phyloP scores from a whole-genome alignment of 2,797 vertebrate genomes.

The Pteropus rufus region DNA sequence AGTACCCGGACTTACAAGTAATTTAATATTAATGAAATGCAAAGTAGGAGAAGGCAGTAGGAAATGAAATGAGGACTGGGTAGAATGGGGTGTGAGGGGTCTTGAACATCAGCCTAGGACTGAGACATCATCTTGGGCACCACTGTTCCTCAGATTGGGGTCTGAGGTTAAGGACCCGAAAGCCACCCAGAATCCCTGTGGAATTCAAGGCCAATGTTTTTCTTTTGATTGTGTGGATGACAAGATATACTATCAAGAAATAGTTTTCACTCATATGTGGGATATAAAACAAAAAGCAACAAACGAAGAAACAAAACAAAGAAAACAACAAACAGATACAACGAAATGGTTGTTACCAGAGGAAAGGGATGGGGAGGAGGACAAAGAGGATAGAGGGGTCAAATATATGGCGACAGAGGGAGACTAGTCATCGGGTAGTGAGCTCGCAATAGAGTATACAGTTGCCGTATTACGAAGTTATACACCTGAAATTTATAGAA shows the following conservation, averaged over 20 bases:
- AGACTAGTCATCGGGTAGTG: too few species aligned
- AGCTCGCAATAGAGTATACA: too few species aligned
- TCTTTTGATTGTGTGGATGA: not conserved
- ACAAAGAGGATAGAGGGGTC: not conserved
- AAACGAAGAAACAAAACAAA: not conserved
- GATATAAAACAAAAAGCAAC: not conserved
- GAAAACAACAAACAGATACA: not conserved
- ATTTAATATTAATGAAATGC: not conserved
- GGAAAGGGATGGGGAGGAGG: not conserved
- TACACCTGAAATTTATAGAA: not conserved
- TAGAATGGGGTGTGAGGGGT: fast-evolving
- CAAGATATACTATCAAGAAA: not conserved
- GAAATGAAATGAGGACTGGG: not conserved
- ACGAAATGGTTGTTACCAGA: not conserved
- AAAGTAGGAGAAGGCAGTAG: not conserved
- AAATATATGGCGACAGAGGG: not conserved
- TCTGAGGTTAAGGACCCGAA: not conserved
- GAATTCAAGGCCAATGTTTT: not conserved
- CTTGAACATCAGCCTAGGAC: not conserved
- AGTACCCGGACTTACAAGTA: not conserved
- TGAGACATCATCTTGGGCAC: not conserved
- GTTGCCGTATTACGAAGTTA: too few species aligned
- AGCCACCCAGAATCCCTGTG: not conserved
- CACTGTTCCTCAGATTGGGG: not conserved
- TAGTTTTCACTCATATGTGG: not conserved